Percentiles rank a stretch among this genome's conserved stretches.
Evolutionary conservation across 2,797 vertebrate genomes (phyloP).

Genomic region (Percopsis omiscomaycus): DNA sequence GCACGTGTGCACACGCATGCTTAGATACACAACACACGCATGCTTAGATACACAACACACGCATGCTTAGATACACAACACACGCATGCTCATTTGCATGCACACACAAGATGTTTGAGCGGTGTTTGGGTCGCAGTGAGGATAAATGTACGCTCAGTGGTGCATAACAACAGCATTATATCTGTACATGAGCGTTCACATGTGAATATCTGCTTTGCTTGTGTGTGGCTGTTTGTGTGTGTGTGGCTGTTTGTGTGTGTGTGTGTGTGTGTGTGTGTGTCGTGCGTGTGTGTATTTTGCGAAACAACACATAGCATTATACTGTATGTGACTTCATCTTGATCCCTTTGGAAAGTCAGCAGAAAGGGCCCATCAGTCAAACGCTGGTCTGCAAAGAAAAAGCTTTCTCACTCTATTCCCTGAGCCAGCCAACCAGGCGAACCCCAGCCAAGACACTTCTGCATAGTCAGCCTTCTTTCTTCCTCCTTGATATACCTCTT

Average conservation of each 20-base stretch:
- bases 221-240: neutral
- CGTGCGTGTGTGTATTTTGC: neutral
- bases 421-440: slow-evolving; percentile 49
- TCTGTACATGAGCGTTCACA: too few species aligned
- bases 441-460: slow-evolving; percentile 49
- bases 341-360: slow-evolving; percentile 35
- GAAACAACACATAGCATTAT: neutral
- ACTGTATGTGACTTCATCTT: neutral
- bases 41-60: neutral
- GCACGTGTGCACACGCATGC: neutral
- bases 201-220: neutral
- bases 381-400: slow-evolving; percentile 18
- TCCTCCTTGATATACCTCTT: slow-evolving; percentile 8
- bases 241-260: neutral
- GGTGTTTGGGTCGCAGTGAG: too few species aligned
- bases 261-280: neutral
- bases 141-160: too few species aligned
- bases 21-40: neutral
- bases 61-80: neutral
- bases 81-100: too few species aligned
- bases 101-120: too few species aligned
- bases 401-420: slow-evolving; percentile 41
- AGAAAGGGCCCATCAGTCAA: slow-evolving; percentile 43
- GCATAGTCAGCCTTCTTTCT: slow-evolving; percentile 63
- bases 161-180: too few species aligned